Percentiles rank a stretch among this genome's conserved stretches.
These are phyloP conservation scores for Trichechus manatus DNA, from an alignment of 2,113 vertebrate genomes.

Conservation along the genomic window DNA sequence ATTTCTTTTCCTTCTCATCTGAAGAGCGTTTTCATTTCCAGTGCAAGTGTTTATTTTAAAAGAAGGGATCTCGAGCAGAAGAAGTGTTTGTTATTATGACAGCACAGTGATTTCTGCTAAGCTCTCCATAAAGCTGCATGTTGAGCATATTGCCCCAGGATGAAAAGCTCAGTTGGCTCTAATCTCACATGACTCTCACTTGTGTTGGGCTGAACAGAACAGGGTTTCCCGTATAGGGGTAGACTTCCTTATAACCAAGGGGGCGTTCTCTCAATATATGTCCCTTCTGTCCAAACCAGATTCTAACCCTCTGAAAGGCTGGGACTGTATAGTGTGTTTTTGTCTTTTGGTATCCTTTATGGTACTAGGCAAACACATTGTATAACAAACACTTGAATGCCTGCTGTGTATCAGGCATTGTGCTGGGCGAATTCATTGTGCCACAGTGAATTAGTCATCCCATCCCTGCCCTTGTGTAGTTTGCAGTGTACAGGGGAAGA, in stretches of 20 bases:
- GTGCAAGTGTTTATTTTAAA: slow-evolving; percentile 59
- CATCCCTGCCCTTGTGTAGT: background rate
- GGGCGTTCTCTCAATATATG: background rate
- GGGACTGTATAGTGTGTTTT: background rate
- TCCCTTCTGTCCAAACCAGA: background rate
- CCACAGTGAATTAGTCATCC: background rate
- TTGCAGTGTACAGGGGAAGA: background rate
- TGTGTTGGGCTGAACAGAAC: background rate
- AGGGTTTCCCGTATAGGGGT: background rate
- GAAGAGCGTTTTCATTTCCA: slow-evolving; percentile 65
- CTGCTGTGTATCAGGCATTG: background rate
- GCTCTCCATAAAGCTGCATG: background rate
- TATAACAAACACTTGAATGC: background rate
- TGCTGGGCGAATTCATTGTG: background rate
- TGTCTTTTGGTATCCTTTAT: background rate
- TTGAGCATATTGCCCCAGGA: background rate
- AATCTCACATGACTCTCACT: background rate
- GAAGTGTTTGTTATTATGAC: slow-evolving; percentile 40
- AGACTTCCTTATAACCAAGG: background rate
- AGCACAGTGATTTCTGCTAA: slow-evolving; percentile 34
- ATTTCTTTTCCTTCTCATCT: slow-evolving; percentile 64
- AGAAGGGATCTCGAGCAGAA: background rate
- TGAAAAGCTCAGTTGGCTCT: background rate
- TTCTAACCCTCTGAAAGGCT: background rate
- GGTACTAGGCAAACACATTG: slow-evolving; percentile 9